Conservation (phyloP, 2,888 invertebrate genomes). For the Euclidia mi region DNA sequence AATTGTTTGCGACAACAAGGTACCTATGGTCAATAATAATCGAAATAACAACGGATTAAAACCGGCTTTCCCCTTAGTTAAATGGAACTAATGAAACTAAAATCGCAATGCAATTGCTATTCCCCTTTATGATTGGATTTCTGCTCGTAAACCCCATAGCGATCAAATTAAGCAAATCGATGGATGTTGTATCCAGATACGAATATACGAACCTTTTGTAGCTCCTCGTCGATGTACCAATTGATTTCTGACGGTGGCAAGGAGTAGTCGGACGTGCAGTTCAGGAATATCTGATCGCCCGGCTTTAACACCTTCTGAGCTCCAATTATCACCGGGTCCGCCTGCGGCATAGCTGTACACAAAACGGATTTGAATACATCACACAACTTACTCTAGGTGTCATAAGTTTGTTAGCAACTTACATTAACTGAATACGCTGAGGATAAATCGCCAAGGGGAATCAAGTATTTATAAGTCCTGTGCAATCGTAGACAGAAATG, state of each 20-base stretch:
- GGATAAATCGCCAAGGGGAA: conserved; percentile 52
- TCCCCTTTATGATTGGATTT: conserved; percentile 38
- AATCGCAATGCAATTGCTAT: conserved; percentile 34
- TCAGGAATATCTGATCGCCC: conserved; percentile 83
- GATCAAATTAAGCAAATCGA: conserved; percentile 48
- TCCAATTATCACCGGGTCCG: conserved; percentile 81
- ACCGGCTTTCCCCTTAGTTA: conserved; percentile 10
- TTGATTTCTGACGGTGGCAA: conserved; percentile 85
- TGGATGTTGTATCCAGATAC: conserved; percentile 16
- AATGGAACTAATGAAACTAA: conserved; percentile 43
- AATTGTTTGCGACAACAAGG: conserved; percentile 2
- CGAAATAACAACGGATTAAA: conserved; percentile 12
- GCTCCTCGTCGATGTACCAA: conserved; percentile 85
- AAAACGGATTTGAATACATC: conserved; percentile 73
- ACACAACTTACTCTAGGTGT: conserved; percentile 54
- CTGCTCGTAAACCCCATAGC: conserved; percentile 34
- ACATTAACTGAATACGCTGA: conserved; percentile 38
- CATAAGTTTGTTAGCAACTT: conserved; percentile 57
- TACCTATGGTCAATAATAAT: conserved; percentile 10
- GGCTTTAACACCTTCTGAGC: conserved; percentile 83
- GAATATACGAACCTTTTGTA: conserved; percentile 79
- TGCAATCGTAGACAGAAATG: conserved; percentile 49
- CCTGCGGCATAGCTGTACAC: conserved; percentile 82
- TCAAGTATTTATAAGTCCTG: conserved; percentile 56
- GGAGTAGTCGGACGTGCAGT: conserved; percentile 85